Evolutionary conservation across 1,140 invertebrate genomes (phyloP).

Genomic region (Dreissena rostriformis): DNA sequence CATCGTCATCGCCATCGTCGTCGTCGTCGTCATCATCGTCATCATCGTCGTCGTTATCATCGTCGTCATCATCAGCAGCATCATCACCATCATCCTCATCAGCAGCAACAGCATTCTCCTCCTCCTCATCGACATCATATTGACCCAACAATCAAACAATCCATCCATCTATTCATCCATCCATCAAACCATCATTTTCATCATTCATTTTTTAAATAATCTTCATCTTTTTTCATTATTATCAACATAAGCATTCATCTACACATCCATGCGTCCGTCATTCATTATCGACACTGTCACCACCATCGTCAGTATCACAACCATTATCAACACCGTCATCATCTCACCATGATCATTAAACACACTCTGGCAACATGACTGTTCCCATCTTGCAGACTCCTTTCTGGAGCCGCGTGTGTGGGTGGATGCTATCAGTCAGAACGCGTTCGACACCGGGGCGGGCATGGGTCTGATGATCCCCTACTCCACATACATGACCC

Average conservation of each 20-base stretch:
- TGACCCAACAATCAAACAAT: no score
- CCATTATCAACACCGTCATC: not conserved
- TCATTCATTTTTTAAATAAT: no score
- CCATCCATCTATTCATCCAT: no score
- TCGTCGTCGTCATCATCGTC: not conserved
- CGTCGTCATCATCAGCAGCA: not conserved
- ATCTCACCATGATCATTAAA: not conserved
- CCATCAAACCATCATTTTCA: no score
- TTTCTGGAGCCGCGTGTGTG: constrained; percentile 72
- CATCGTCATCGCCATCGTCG: not conserved
- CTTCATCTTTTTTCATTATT: no score
- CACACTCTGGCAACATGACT: not conserved
- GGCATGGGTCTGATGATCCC: constrained; percentile 75
- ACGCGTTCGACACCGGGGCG: constrained; percentile 78
- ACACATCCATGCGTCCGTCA: no score
- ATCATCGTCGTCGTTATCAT: no score
- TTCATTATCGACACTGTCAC: not conserved
- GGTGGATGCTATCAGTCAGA: constrained; percentile 77
- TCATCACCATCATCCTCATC: no score
- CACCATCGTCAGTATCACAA: not conserved
- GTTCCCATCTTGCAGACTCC: constrained; percentile 60
- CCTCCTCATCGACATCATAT: not conserved
- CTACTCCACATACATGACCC: constrained; percentile 74
- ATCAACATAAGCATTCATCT: no score
- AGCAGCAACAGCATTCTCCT: no score